Percentiles rank a stretch among this genome's conserved stretches.
These are phyloP conservation scores for Diploptera punctata DNA, from an alignment of 2,888 invertebrate species.

Conservation along the genomic window DNA sequence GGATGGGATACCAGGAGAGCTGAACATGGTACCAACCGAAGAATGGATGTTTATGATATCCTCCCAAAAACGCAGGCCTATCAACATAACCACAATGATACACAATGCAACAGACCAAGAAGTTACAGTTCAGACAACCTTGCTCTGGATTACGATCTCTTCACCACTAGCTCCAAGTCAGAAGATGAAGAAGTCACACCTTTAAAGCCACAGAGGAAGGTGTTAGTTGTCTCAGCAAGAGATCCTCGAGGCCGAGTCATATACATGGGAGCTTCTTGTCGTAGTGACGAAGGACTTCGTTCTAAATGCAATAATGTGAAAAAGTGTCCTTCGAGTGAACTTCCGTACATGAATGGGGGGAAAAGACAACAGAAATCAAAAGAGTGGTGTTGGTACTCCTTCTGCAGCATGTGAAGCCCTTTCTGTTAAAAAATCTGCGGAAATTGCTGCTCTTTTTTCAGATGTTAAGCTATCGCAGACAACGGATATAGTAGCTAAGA, in stretches of 20 bases:
- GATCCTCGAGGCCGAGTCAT: slow-evolving; percentile 58
- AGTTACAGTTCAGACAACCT: slow-evolving; percentile 66
- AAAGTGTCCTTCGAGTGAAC: not conserved
- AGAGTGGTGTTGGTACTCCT: not conserved
- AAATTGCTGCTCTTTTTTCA: slow-evolving; percentile 86
- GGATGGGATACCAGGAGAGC: not conserved
- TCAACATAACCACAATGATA: not conserved
- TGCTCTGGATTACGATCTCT: slow-evolving; percentile 78
- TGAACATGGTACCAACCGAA: not conserved
- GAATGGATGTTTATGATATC: slow-evolving; percentile 17
- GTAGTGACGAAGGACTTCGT: not conserved
- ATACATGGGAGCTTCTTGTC: slow-evolving; percentile 53
- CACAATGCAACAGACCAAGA: slow-evolving; percentile 54
- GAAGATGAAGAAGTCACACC: not conserved
- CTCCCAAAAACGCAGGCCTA: slow-evolving; percentile 13
- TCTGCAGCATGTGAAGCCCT: slow-evolving; percentile 64
- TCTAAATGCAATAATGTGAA: not conserved
- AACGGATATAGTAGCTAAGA: slow-evolving; percentile 44
- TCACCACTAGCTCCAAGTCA: slow-evolving; percentile 53
- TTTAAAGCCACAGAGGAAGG: slow-evolving; percentile 45
- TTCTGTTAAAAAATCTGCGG: slow-evolving; percentile 87
- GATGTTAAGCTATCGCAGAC: slow-evolving; percentile 58
- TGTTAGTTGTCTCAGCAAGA: slow-evolving; percentile 58
- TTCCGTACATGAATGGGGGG: not conserved
- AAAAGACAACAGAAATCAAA: slow-evolving; percentile 15